Evolutionary conservation across 2,113 vertebrate species (phyloP), one percentile per base, ranked within the genome.

Genomic region (Mesoclemmys tuberculata): DNA sequence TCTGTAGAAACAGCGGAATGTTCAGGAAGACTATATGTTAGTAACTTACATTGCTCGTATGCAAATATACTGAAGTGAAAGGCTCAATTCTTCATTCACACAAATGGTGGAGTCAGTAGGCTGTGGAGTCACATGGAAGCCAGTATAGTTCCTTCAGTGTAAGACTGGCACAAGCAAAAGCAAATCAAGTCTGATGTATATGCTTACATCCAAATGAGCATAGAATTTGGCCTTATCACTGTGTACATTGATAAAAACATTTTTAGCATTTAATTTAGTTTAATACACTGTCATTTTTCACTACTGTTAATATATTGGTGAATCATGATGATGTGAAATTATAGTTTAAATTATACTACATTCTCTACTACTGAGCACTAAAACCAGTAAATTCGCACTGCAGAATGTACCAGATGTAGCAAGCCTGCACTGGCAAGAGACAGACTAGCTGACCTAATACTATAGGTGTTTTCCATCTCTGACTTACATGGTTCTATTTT

Each of bases 61-160:
- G 14, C 49, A n/a, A 27, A 48, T 2, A 11, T 44, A 24, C 61
- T 68, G 55, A 71, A 88, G 24, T 41, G 31, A 84, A 84, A 22
- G 58, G 58, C 64, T 94, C 87, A 5, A 14, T 92, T 89, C 31
- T 81, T 22, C 41, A 2, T 89, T 84, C 9, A 0, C 41, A n/a
- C 44, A 56, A 44, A 26, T 13, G 0, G 0, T 48, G 64, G 81
- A 94, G 16, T 0, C 0, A 80, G 58, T 49, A 11, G 31, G 29
- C 54, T 87, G 0, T 21, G 82, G 84, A 87, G 35, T 3, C 0
- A 24, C 22, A 5, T 4, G 22, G 13, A 81, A 18, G 31, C 71
- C 52, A 55, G 11, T 44, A 29, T 1, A 52, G 8, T 74, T 74
- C 71, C 8, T 41, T 74, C 71, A 41, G 68, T 74, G 5, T 41